Evolutionary conservation across 2,797 vertebrate genomes (phyloP).

Genomic region (Catharus ustulatus): DNA sequence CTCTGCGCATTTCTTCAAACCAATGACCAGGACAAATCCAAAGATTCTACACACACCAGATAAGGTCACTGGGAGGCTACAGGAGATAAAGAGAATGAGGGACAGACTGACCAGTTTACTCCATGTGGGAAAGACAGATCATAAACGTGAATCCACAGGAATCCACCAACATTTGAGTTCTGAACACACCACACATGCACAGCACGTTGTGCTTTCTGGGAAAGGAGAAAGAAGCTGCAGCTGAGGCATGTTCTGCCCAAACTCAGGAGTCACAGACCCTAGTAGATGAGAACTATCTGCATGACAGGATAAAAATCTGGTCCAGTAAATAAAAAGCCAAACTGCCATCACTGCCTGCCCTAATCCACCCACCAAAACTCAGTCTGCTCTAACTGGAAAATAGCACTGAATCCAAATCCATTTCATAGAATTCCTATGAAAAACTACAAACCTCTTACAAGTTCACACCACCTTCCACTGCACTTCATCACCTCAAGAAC

Average conservation of each 20-base stretch:
- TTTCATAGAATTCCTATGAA: neutral
- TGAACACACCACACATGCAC: neutral
- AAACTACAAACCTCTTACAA: neutral
- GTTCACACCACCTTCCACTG: neutral
- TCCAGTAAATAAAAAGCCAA: neutral
- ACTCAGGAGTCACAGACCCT: neutral
- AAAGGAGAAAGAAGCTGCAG: neutral
- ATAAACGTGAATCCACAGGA: neutral
- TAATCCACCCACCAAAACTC: neutral
- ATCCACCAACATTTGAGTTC: neutral
- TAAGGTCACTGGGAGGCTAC: neutral
- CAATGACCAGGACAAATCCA: neutral
- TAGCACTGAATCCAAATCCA: rapidly evolving
- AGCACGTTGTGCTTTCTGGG: neutral
- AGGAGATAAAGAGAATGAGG: neutral
- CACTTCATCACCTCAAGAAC: neutral
- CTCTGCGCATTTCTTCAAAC: neutral
- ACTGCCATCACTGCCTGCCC: neutral
- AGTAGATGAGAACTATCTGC: neutral
- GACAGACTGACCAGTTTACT: neutral
- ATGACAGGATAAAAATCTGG: neutral
- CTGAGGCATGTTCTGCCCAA: neutral
- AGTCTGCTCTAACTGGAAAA: neutral
- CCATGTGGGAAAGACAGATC: neutral
- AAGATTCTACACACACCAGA: neutral